These are phyloP conservation scores for Xestobium rufovillosum DNA, from an alignment of 2,888 invertebrate species.

Conservation along the genomic window DNA sequence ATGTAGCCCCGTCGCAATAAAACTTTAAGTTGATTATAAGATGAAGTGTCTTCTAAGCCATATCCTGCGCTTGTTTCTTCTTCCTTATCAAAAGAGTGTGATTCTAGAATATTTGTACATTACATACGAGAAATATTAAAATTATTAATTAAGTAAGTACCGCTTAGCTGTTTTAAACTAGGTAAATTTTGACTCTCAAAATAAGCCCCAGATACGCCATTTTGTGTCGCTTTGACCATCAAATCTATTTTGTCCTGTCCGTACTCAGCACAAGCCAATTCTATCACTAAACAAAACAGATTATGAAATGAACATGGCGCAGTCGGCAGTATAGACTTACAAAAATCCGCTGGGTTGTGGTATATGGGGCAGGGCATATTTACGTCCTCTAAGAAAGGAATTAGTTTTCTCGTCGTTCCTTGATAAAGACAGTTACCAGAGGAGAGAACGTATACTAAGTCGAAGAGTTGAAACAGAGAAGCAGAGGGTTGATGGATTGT, in stretches of 20 bases:
- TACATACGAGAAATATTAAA: neutral
- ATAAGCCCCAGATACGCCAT: slow-evolving; percentile 63
- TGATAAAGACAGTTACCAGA: slow-evolving; percentile 83
- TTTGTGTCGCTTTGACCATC: slow-evolving; percentile 59
- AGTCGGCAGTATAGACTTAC: slow-evolving; percentile 54
- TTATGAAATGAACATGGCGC: slow-evolving; percentile 1
- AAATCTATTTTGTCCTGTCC: slow-evolving; percentile 68
- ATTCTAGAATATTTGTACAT: neutral
- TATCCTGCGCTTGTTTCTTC: slow-evolving; percentile 13
- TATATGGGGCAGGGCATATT: slow-evolving; percentile 80
- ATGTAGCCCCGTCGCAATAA: slow-evolving; percentile 64
- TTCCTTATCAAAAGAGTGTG: neutral
- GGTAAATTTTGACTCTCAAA: slow-evolving; percentile 55
- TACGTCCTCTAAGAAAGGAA: slow-evolving; percentile 70
- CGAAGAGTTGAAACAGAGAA: slow-evolving; percentile 81
- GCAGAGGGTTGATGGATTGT: slow-evolving; percentile 96
- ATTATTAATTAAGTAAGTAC: slow-evolving; percentile 24
- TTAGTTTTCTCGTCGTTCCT: slow-evolving; percentile 62
- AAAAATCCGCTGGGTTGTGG: slow-evolving; percentile 94
- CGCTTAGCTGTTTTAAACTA: slow-evolving; percentile 51
- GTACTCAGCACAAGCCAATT: slow-evolving; percentile 86
- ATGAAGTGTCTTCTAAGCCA: slow-evolving; percentile 60
- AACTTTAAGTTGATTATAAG: slow-evolving; percentile 62
- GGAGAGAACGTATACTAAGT: slow-evolving; percentile 81
- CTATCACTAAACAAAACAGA: slow-evolving; percentile 62